Conservation (phyloP, 2,797 vertebrate species). For the Pantherophis alleghaniensis region DNA sequence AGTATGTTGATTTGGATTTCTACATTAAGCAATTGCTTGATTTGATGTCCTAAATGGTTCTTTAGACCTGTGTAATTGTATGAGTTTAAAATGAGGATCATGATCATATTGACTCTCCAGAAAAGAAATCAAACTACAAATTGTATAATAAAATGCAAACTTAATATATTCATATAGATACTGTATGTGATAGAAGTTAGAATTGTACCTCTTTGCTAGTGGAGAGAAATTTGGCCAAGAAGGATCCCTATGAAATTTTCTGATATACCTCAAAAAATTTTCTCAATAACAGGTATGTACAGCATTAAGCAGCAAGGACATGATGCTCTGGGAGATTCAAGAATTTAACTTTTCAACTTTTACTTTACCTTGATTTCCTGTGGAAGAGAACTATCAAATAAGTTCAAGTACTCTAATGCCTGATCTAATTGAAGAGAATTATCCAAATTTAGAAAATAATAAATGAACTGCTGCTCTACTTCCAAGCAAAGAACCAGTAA, state of each 20-base stretch:
- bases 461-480: not conserved
- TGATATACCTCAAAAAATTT: not conserved
- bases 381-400: not conserved
- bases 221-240: not conserved
- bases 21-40: not conserved
- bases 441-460: not conserved
- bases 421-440: not conserved
- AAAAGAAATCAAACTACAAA: not conserved
- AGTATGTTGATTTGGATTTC: not conserved
- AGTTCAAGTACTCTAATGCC: not conserved
- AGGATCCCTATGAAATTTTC: not conserved
- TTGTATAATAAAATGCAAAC: not conserved
- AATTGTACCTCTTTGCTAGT: not conserved
- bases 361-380: not conserved
- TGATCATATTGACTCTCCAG: not conserved
- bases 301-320: not conserved
- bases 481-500: not conserved
- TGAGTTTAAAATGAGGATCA: not conserved
- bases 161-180: not conserved
- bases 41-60: not conserved
- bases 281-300: not conserved
- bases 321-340: not conserved
- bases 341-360: not conserved
- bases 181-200: not conserved
- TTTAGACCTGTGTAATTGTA: not conserved